Conservation (phyloP, 2,113 vertebrate species). For the Leucoraja erinaceus region DNA sequence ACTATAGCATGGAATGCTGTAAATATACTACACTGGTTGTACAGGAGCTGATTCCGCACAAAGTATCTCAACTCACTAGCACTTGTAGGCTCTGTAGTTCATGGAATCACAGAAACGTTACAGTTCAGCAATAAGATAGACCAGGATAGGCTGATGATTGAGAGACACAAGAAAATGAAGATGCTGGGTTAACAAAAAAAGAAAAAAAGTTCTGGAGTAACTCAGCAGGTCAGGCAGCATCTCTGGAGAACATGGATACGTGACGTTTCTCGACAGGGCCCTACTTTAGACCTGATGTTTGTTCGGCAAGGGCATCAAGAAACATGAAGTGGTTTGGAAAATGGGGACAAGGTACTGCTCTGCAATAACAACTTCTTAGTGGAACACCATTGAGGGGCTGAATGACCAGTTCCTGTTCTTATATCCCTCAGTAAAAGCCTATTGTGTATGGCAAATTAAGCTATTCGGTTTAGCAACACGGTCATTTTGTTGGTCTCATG, state of each 20-base stretch:
- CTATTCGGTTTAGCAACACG: neutral
- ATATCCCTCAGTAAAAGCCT: neutral
- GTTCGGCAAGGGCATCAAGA: neutral
- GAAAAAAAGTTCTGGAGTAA: too few species aligned
- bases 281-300: neutral
- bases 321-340: neutral
- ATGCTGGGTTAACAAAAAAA: too few species aligned
- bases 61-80: neutral
- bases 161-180: too few species aligned
- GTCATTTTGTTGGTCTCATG: neutral
- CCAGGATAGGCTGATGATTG: neutral
- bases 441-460: neutral
- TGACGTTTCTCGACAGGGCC: too few species aligned
- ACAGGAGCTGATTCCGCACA: neutral
- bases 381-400: neutral
- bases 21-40: neutral
- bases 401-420: neutral
- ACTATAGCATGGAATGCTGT: neutral
- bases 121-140: neutral
- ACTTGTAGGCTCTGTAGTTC: neutral
- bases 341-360: neutral
- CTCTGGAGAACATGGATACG: too few species aligned
- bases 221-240: too few species aligned
- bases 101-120: too few species aligned
- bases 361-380: neutral